These are phyloP conservation scores for Heliconius ethilla DNA, from an alignment of 2,888 invertebrate species.

Conservation along the genomic window DNA sequence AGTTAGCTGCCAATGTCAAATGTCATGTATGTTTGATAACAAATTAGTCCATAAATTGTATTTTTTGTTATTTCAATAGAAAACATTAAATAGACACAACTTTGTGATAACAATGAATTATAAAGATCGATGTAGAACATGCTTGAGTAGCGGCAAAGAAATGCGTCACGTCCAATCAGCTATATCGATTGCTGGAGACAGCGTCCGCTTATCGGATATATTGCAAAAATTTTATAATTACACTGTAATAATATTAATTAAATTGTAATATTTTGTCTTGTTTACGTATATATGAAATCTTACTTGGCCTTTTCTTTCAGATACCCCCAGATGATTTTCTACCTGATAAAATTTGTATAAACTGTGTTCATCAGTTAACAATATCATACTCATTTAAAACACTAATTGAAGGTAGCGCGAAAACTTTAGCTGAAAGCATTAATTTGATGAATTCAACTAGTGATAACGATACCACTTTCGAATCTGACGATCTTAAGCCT, in stretches of 20 bases:
- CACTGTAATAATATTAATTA: slow-evolving; percentile 56
- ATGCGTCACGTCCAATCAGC: slow-evolving; percentile 66
- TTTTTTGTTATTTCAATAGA: not conserved
- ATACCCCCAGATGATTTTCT: slow-evolving; percentile 56
- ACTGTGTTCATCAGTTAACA: slow-evolving; percentile 73
- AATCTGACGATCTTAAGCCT: slow-evolving; percentile 57
- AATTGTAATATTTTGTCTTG: not conserved
- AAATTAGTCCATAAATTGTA: not conserved
- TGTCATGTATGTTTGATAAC: slow-evolving; percentile 18
- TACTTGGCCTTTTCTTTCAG: slow-evolving; percentile 49
- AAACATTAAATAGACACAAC: not conserved
- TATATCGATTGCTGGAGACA: slow-evolving; percentile 64
- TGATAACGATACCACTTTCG: slow-evolving; percentile 61
- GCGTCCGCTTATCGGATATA: slow-evolving; percentile 66
- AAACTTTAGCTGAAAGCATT: slow-evolving; percentile 56
- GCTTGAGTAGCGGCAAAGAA: slow-evolving; percentile 64
- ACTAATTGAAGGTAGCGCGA: slow-evolving; percentile 67
- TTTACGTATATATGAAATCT: not conserved
- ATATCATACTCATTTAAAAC: slow-evolving; percentile 75
- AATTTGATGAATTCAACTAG: slow-evolving; percentile 52
- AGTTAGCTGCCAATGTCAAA: not conserved
- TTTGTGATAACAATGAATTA: slow-evolving; percentile 57
- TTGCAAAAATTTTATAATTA: slow-evolving; percentile 69
- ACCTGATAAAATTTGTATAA: slow-evolving; percentile 71
- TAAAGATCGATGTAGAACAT: slow-evolving; percentile 69